Conservation (phyloP, 2,797 vertebrate species). For the Ptychadena robeensis region DNA sequence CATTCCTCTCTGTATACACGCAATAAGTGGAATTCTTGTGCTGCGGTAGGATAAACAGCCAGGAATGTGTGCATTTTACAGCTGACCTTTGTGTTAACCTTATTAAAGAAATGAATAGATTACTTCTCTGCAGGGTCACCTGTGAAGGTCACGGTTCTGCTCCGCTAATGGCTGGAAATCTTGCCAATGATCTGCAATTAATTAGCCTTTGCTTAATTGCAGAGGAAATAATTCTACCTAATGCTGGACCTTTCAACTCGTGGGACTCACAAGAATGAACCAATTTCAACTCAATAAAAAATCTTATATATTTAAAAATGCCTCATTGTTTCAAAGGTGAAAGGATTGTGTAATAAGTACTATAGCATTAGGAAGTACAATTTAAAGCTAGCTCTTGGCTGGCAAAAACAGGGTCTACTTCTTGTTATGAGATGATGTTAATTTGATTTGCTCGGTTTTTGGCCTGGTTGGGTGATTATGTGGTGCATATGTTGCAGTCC, state of each 20-base stretch:
- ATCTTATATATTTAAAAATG: not conserved
- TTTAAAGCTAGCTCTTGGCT: too few species aligned
- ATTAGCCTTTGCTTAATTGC: constrained; percentile 46
- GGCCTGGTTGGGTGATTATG: too few species aligned
- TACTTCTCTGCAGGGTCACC: constrained; percentile 49
- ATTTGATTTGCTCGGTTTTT: too few species aligned
- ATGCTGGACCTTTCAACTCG: not conserved
- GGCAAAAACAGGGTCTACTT: too few species aligned
- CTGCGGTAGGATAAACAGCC: constrained; percentile 16
- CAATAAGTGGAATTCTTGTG: not conserved
- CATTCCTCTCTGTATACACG: not conserved
- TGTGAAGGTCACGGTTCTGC: constrained; percentile 43
- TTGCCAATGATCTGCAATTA: constrained; percentile 47
- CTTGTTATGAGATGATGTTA: too few species aligned
- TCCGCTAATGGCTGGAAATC: constrained; percentile 30
- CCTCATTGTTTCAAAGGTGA: not conserved
- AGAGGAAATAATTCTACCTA: constrained; percentile 30
- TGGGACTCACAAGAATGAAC: not conserved
- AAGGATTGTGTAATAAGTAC: too few species aligned
- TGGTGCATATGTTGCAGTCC: too few species aligned
- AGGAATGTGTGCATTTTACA: constrained; percentile 49
- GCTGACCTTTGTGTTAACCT: constrained; percentile 43
- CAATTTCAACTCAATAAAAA: not conserved
- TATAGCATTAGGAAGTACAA: too few species aligned
- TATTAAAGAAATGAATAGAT: constrained; percentile 52